Percentiles rank a stretch among this genome's conserved stretches.
Conservation (phyloP, 2,888 invertebrate genomes). For the Pimpla rufipes region DNA sequence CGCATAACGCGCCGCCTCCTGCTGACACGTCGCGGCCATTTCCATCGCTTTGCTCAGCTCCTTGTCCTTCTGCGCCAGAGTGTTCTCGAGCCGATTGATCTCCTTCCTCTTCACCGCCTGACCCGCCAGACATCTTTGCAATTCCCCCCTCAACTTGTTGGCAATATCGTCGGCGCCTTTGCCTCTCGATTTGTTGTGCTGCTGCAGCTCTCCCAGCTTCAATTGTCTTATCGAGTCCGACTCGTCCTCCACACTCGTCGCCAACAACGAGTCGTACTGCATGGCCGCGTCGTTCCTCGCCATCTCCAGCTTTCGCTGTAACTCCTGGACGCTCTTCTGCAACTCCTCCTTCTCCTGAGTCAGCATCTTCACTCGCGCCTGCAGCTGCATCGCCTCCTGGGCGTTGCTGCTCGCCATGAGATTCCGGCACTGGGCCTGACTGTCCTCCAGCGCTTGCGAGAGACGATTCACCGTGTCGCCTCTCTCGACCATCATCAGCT, state of each 20-base stretch:
- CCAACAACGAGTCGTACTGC: conserved; percentile 80
- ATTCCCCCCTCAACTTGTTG: conserved; percentile 85
- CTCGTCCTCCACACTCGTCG: conserved; percentile 80
- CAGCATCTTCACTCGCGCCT: conserved; percentile 86
- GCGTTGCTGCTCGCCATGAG: conserved; percentile 85
- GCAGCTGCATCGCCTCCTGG: conserved; percentile 86
- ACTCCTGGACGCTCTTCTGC: conserved; percentile 76
- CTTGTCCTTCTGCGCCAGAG: conserved; percentile 82
- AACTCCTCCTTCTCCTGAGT: conserved; percentile 87
- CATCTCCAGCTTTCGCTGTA: conserved; percentile 80
- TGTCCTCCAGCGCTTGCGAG: conserved; percentile 87
- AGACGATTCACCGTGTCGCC: conserved; percentile 88
- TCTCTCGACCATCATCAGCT: conserved; percentile 88
- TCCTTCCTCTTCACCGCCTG: conserved; percentile 86
- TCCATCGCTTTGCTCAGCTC: conserved; percentile 80
- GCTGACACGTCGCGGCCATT: conserved; percentile 75
- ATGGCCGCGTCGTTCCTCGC: conserved; percentile 78
- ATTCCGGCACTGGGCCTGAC: conserved; percentile 86
- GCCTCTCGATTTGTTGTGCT: conserved; percentile 76
- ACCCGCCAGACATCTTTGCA: conserved; percentile 84
- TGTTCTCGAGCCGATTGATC: conserved; percentile 85
- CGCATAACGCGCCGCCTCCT: conserved; percentile 78
- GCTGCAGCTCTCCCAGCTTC: conserved; percentile 78
- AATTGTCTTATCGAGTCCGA: conserved; percentile 81
- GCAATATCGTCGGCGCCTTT: conserved; percentile 84